Percentiles rank a stretch among this genome's conserved stretches.
These are phyloP conservation scores for Rattus rattus DNA, from an alignment of 2,113 vertebrate genomes.

Conservation along the genomic window DNA sequence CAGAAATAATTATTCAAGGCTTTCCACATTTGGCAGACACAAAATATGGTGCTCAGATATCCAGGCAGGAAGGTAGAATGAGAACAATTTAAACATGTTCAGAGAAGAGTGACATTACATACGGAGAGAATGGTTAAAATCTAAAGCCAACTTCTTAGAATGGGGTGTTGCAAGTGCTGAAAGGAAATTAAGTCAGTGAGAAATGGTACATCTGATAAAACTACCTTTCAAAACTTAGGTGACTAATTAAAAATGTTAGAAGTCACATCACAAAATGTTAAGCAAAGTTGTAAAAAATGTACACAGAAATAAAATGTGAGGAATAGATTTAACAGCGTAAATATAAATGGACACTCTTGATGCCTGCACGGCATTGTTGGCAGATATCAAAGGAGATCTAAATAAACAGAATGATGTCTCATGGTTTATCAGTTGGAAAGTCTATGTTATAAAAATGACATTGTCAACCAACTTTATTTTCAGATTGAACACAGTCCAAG, in stretches of 20 bases:
- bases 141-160: neutral
- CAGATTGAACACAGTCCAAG: neutral
- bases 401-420: neutral
- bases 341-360: neutral
- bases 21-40: neutral
- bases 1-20: neutral
- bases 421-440: neutral
- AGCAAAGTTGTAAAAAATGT: neutral
- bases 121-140: neutral
- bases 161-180: neutral
- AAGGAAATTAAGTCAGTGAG: neutral
- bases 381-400: conserved; percentile 36
- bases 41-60: neutral
- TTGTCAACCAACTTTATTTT: neutral
- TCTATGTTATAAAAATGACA: neutral
- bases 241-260: conserved; percentile 41
- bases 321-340: conserved; percentile 29
- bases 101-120: neutral
- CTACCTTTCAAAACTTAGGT: neutral
- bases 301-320: conserved; percentile 31
- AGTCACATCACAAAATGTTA: conserved; percentile 30
- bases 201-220: neutral
- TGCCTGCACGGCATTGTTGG: neutral
- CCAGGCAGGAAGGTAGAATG: neutral
- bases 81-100: neutral